Conservation (phyloP, 1,140 invertebrate species). For the Sminthurinus signatus region DNA sequence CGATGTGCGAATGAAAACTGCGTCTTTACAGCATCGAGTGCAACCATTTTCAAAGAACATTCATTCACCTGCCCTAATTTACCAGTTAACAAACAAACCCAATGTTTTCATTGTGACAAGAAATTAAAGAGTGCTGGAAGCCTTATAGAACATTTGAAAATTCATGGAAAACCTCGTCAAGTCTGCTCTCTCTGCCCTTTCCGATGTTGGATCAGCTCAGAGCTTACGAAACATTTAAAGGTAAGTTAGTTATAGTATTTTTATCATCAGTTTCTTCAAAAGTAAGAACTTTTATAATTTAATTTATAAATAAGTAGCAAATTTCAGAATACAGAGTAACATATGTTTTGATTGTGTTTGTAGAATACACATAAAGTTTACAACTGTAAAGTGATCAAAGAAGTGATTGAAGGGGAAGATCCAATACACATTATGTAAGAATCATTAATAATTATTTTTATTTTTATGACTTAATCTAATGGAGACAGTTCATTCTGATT, state of each 20-base stretch:
- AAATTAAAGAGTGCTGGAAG: slow-evolving; percentile 45
- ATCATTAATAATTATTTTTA: too few species aligned
- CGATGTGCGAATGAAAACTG: slow-evolving; percentile 50
- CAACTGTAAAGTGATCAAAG: slow-evolving; percentile 18
- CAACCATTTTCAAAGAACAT: slow-evolving; percentile 48
- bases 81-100: slow-evolving; percentile 41
- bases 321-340: too few species aligned
- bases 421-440: slow-evolving; percentile 53
- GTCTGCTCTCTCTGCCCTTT: slow-evolving; percentile 51
- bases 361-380: slow-evolving; percentile 20
- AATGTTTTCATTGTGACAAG: slow-evolving; percentile 52
- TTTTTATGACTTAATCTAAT: too few species aligned
- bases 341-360: background rate
- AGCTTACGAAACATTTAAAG: slow-evolving; percentile 53
- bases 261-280: too few species aligned
- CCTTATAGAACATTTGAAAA: slow-evolving; percentile 48
- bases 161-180: slow-evolving; percentile 51
- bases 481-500: too few species aligned
- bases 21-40: slow-evolving; percentile 41
- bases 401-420: slow-evolving; percentile 39
- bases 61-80: slow-evolving; percentile 47
- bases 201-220: slow-evolving; percentile 47
- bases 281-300: too few species aligned
- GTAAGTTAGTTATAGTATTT: slow-evolving; percentile 47
- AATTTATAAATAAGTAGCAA: too few species aligned